phyloP scores from a whole-genome alignment of 2,797 vertebrate genomes.

The Ctenochaetus hawaiiensis region DNA sequence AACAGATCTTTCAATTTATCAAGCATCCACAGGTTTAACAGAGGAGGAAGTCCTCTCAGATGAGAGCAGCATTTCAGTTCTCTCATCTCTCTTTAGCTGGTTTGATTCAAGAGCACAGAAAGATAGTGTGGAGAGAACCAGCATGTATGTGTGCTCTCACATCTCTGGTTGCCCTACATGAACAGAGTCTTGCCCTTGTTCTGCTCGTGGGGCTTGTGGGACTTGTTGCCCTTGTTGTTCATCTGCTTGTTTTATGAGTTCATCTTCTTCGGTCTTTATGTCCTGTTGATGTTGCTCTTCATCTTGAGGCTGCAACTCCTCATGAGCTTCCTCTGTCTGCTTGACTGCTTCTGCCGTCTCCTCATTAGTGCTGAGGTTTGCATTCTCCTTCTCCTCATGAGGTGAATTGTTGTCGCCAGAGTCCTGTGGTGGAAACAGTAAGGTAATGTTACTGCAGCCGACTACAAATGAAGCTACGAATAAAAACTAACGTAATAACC shows the following conservation, averaged over 20 bases:
- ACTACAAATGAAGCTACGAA: not conserved
- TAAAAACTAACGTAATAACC: conserved; percentile 5
- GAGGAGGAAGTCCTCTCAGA: conserved; percentile 10
- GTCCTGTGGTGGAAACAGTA: conserved; percentile 25
- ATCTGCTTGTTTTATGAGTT: conserved; percentile 18
- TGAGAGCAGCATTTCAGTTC: conserved; percentile 5
- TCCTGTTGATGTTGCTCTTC: conserved; percentile 39
- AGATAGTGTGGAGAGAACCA: not conserved
- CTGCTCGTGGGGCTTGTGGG: conserved; percentile 42
- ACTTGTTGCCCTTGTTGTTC: conserved; percentile 54
- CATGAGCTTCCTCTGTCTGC: conserved; percentile 28
- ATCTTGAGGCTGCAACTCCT: conserved; percentile 29
- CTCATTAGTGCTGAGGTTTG: conserved; percentile 1
- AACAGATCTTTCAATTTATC: conserved; percentile 6
- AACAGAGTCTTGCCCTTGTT: conserved; percentile 52
- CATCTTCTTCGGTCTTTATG: conserved; percentile 29
- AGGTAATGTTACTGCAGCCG: conserved; percentile 14
- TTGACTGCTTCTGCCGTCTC: conserved; percentile 20
- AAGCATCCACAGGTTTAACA: not conserved
- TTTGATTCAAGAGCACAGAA: not conserved
- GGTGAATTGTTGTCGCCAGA: conserved; percentile 39
- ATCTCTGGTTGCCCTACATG: conserved; percentile 81
- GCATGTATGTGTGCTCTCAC: conserved; percentile 42
- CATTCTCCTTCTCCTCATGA: conserved; percentile 49
- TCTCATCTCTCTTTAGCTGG: conserved; percentile 13